These are phyloP conservation scores for Leptatherina wallacei DNA, from an alignment of 2,797 vertebrate genomes.

Conservation along the genomic window DNA sequence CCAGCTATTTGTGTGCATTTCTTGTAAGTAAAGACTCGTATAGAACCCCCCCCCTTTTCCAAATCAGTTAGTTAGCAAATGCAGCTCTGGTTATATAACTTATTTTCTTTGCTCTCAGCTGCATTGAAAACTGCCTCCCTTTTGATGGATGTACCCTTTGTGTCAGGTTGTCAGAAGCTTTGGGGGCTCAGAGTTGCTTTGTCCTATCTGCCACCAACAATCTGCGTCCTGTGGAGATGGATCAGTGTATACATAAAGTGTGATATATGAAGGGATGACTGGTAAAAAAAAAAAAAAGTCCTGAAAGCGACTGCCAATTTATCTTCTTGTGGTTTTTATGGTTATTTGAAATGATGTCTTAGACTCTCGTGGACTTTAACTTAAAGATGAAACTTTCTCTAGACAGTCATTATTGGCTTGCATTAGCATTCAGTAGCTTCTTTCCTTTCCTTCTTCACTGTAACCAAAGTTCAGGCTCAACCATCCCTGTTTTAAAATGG, in stretches of 20 bases:
- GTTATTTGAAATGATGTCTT: too few species aligned
- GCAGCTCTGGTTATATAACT: slow-evolving; percentile 61
- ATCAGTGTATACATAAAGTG: slow-evolving; percentile 17
- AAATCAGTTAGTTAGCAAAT: slow-evolving; percentile 48
- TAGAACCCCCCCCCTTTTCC: slow-evolving; percentile 31
- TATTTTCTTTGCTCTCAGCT: slow-evolving; percentile 51
- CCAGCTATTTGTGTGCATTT: background rate
- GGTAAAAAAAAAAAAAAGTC: too few species aligned
- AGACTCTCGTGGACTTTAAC: too few species aligned
- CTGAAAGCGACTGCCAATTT: too few species aligned
- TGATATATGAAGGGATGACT: too few species aligned
- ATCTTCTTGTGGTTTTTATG: too few species aligned
- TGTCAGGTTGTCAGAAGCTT: slow-evolving; percentile 48
- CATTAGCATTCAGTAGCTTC: too few species aligned
- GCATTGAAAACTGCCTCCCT: slow-evolving; percentile 39
- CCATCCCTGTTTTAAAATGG: too few species aligned
- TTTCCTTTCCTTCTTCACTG: too few species aligned
- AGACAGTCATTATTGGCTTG: too few species aligned
- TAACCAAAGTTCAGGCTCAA: too few species aligned
- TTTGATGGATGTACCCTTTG: slow-evolving; percentile 55
- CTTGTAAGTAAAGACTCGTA: slow-evolving; percentile 5
- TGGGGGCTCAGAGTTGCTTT: slow-evolving; percentile 47
- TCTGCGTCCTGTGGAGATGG: slow-evolving; percentile 39
- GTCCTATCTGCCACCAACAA: slow-evolving; percentile 44
- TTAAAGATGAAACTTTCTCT: too few species aligned